These are phyloP conservation scores for Zaprionus bogoriensis DNA, from an alignment of 2,888 invertebrate species.

Conservation along the genomic window DNA sequence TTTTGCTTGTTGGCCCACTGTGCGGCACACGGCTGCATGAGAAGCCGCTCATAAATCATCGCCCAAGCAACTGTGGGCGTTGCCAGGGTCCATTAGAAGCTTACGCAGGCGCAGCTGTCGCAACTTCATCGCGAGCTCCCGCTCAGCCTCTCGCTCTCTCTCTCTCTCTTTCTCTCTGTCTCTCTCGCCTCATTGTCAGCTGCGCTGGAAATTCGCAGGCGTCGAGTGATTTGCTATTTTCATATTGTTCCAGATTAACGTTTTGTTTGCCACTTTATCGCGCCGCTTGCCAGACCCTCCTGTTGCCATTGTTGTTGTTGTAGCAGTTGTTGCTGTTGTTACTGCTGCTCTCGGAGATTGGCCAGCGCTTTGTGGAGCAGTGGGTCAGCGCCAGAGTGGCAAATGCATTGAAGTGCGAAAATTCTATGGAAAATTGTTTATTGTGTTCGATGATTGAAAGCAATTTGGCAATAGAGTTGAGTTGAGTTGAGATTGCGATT, in stretches of 20 bases:
- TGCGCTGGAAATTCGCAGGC: constrained; percentile 54
- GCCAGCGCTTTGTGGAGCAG: constrained; percentile 59
- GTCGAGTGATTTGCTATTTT: constrained; percentile 57
- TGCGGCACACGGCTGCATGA: constrained; percentile 1
- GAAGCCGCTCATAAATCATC: constrained; percentile 70
- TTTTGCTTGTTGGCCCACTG: constrained; percentile 3
- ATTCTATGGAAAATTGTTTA: constrained; percentile 71
- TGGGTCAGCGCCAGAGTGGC: constrained; percentile 48
- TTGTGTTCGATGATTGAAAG: constrained; percentile 66
- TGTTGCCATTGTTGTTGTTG: constrained; percentile 19
- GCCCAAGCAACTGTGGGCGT: constrained; percentile 65
- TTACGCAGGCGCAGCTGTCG: constrained; percentile 67
- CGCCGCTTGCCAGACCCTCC: no score
- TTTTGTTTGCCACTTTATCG: constrained; percentile 57
- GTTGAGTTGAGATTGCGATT: no score
- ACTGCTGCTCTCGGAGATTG: constrained; percentile 41
- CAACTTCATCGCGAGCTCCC: not conserved
- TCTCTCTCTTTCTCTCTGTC: constrained; percentile 12
- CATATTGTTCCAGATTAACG: constrained; percentile 55
- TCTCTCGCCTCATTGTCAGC: constrained; percentile 67
- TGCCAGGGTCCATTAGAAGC: constrained; percentile 73
- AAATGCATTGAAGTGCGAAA: constrained; percentile 61
- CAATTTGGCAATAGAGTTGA: constrained; percentile 59
- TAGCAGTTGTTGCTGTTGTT: constrained; percentile 3
- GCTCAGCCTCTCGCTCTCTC: not conserved